Evolutionary conservation across 2,113 vertebrate species (phyloP).

Genomic region (Asarcornis scutulata): DNA sequence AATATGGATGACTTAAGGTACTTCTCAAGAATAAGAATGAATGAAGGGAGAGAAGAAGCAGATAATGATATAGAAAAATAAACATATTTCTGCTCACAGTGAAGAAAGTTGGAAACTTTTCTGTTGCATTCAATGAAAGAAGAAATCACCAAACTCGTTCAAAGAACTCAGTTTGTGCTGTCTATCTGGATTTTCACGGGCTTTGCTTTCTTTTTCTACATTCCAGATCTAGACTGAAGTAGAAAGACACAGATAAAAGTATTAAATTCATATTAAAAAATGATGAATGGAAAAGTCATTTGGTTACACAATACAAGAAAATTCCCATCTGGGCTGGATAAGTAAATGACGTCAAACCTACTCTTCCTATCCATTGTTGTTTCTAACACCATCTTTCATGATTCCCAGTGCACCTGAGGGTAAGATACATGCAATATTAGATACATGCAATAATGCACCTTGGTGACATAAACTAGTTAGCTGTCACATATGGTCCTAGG

Average conservation of each 20-base stretch:
- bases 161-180: not conserved
- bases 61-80: not conserved
- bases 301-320: not conserved
- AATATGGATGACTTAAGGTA: slow-evolving; percentile 23
- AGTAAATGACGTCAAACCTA: not conserved
- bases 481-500: not conserved
- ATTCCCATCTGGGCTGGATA: not conserved
- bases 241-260: not conserved
- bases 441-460: fast-evolving
- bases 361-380: not conserved
- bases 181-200: not conserved
- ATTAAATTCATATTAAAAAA: not conserved
- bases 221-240: not conserved
- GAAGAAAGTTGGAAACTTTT: not conserved
- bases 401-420: not conserved
- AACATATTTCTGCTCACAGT: not conserved
- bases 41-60: not conserved
- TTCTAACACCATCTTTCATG: not conserved
- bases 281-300: not conserved
- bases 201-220: not conserved
- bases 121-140: not conserved
- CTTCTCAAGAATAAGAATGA: not conserved
- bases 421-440: not conserved
- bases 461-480: not conserved
- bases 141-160: not conserved